Evolutionary conservation across 2,888 invertebrate genomes (phyloP).

Genomic region (Matsumyia berberina): DNA sequence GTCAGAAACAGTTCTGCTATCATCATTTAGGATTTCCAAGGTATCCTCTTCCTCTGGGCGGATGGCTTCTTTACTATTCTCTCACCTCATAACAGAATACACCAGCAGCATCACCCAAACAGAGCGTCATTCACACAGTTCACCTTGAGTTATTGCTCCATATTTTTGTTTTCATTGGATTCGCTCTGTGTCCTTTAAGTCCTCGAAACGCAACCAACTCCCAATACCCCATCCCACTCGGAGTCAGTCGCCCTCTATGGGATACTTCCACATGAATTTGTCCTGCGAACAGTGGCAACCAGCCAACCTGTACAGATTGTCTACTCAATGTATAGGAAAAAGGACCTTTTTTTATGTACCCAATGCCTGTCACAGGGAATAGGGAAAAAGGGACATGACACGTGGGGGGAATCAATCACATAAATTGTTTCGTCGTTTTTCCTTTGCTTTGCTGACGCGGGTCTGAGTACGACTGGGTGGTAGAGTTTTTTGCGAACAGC

Average conservation of each 20-base stretch:
- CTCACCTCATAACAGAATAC: conserved; percentile 11
- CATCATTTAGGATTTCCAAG: conserved; percentile 59
- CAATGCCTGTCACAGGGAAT: conserved; percentile 63
- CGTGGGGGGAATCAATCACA: conserved; percentile 77
- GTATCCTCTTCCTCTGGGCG: conserved; percentile 38
- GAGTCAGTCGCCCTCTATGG: conserved; percentile 39
- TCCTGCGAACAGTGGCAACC: conserved; percentile 67
- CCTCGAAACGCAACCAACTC: conserved; percentile 37
- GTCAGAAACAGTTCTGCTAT: conserved; percentile 57
- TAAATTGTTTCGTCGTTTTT: conserved; percentile 76
- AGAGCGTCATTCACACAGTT: conserved; percentile 74
- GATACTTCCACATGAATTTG: conserved; percentile 71
- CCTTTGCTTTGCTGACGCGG: conserved; percentile 37
- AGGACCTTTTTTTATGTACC: conserved; percentile 45
- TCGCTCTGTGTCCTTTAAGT: conserved; percentile 61
- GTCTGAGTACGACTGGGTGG: conserved; percentile 29
- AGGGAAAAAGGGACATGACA: conserved; percentile 70
- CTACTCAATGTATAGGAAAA: conserved; percentile 53
- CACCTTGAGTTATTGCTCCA: conserved; percentile 77
- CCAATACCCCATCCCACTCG: background rate
- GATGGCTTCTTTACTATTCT: conserved; percentile 46
- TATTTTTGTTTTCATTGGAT: conserved; percentile 75
- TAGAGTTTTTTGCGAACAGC: conserved; percentile 37
- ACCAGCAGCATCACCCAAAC: conserved; percentile 13
- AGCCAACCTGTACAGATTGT: conserved; percentile 74